phyloP scores from a whole-genome alignment of 2,113 vertebrate species.

The Spheniscus mendiculus region DNA sequence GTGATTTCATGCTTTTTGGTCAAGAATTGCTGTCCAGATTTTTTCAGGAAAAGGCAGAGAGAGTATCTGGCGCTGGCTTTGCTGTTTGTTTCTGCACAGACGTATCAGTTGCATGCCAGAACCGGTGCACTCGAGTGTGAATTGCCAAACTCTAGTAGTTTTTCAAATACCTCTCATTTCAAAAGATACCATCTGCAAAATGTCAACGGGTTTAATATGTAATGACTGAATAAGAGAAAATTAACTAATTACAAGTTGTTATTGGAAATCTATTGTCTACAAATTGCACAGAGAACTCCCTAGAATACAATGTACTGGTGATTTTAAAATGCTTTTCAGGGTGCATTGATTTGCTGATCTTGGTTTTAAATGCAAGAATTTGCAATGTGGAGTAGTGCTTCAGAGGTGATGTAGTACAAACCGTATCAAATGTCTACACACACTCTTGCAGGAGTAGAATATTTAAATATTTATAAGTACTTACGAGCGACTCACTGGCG shows the following conservation, averaged over 20 bases:
- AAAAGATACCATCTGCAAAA: constrained; percentile 53
- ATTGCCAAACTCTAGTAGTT: background rate
- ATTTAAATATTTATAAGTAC: constrained; percentile 55
- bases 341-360: background rate
- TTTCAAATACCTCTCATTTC: constrained; percentile 43
- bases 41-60: background rate
- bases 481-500: background rate
- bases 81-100: background rate
- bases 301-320: background rate
- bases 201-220: background rate
- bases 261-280: constrained; percentile 72
- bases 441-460: background rate
- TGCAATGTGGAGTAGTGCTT: background rate
- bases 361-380: background rate
- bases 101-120: rapidly evolving
- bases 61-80: background rate
- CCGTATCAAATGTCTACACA: background rate
- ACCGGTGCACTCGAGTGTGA: rapidly evolving
- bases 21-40: background rate
- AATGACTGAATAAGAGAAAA: constrained; percentile 62
- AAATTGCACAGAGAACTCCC: constrained; percentile 71
- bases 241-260: constrained; percentile 73
- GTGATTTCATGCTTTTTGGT: background rate
- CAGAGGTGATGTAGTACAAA: background rate
- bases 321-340: background rate